Base-by-base conservation (phyloP, 2,797 vertebrate genomes). In the Arremon aurantiirostris region DNA sequence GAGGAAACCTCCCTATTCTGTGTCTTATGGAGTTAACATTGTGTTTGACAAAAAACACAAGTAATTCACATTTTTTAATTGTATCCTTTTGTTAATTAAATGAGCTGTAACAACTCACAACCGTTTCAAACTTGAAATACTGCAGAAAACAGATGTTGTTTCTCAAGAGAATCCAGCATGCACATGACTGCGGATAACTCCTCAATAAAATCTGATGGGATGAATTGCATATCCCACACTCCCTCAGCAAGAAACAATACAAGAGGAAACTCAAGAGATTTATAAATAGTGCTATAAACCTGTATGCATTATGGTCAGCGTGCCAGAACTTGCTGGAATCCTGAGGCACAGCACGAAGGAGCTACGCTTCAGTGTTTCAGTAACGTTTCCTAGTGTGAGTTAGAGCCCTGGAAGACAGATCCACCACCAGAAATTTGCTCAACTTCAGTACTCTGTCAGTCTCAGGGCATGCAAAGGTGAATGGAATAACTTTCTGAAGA, bases 121-220 rank as follows among this genome's bases (percentile, higher is more conserved):
- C 39, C 56, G 47, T 84, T 84, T 93, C 34, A 79, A 71, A 89
- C 44, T 46, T 90, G 70, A 96, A 94, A 94, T 70, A 66, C 66
- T 73, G 70, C 66, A 93, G 91, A 96, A 92, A 94, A 76, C 94
- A 95, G 96, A 95, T 96, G 95, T 49, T 87, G 65, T 73, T 87
- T 96, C 93, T 93, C 91, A 57, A 56, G 95, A 88, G 85, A 94
- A 86, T 53, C 56, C 50, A 90, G 49, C 64, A 80, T 12, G 47
- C 24, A 22, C 12, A 17, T 72, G 90, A 84, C 50, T 93, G 66
- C 0, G 1, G 82, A 94, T 88, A 90, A 83, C 70, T 95, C 78
- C 82, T 90, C 87, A 94, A 82, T 95, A 94, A 96, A 96, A 94
- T 79, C 70, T 82, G 77, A 94, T 55, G 60, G 91, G 80, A 68